Conservation (phyloP, 1,140 invertebrate genomes). For the Microplitis demolitor region DNA sequence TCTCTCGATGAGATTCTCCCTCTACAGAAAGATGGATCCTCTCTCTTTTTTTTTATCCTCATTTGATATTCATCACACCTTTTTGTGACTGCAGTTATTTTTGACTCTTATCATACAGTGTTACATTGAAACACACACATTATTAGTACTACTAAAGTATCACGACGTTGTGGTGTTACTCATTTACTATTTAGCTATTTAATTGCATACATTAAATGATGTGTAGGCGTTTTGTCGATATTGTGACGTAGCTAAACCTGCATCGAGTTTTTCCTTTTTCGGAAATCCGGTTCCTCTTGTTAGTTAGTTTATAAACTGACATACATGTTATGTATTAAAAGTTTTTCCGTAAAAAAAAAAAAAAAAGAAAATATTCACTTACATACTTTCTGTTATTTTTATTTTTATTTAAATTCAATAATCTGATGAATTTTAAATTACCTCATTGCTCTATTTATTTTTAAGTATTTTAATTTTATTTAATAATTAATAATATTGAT, state of each 20-base stretch:
- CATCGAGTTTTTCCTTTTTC: constrained; percentile 52
- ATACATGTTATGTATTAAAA: not conserved
- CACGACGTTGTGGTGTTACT: constrained; percentile 15
- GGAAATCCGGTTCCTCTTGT: constrained; percentile 51
- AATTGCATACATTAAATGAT: constrained; percentile 6
- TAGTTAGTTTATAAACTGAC: not conserved
- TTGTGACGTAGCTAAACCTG: constrained; percentile 18
- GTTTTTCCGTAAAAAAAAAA: not conserved
- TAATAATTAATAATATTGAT: too few species aligned
- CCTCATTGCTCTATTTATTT: too few species aligned
- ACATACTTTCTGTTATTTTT: not conserved
- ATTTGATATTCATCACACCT: not conserved
- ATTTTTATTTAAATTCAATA: too few species aligned
- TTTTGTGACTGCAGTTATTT: constrained; percentile 36
- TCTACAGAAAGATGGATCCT: not conserved
- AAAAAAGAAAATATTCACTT: not conserved
- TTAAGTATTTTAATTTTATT: not conserved
- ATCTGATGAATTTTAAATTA: too few species aligned
- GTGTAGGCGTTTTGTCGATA: constrained; percentile 17
- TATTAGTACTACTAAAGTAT: too few species aligned
- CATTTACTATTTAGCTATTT: not conserved
- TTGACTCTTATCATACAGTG: constrained; percentile 40
- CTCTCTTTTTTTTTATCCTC: not conserved
- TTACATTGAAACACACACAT: constrained; percentile 31
- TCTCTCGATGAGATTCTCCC: constrained; percentile 38